These are phyloP conservation scores for Branchinecta sandiegonensis DNA, from an alignment of 2,888 invertebrate species.

Conservation along the genomic window DNA sequence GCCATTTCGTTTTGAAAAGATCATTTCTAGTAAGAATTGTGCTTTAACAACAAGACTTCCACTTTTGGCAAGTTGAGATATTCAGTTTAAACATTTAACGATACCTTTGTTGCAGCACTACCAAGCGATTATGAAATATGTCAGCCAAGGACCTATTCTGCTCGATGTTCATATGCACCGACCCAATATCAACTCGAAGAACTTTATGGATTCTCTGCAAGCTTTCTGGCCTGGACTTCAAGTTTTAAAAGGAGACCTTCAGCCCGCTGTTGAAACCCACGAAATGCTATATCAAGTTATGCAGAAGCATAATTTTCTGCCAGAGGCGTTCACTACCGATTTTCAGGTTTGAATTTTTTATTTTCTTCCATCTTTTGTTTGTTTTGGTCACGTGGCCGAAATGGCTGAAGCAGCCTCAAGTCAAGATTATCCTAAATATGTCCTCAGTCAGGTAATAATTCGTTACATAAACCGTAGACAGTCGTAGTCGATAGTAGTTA, in stretches of 20 bases:
- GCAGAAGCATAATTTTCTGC: conserved; percentile 92
- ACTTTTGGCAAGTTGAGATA: not conserved
- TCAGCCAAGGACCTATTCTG: conserved; percentile 85
- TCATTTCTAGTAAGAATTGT: too few species aligned
- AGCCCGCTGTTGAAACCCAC: conserved; percentile 92
- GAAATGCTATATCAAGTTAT: conserved; percentile 98
- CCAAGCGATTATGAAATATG: conserved; percentile 90
- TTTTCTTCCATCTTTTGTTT: too few species aligned
- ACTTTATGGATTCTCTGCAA: conserved; percentile 91
- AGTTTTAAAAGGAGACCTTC: conserved; percentile 68
- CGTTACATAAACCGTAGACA: too few species aligned
- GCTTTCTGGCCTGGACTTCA: conserved; percentile 98
- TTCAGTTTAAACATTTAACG: not conserved
- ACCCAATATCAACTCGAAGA: conserved; percentile 80
- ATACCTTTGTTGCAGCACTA: conserved; percentile 52
- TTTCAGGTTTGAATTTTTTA: conserved; percentile 49
- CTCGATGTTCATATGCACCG: conserved; percentile 89
- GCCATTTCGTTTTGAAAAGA: too few species aligned
- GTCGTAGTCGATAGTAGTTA: too few species aligned
- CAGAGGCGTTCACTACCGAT: conserved; percentile 96
- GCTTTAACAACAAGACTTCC: too few species aligned
- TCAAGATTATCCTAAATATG: too few species aligned
- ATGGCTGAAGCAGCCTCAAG: too few species aligned
- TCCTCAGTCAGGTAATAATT: too few species aligned
- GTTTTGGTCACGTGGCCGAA: too few species aligned